These are phyloP conservation scores for Neoaliturus tenellus DNA, from an alignment of 2,888 invertebrate species.

Conservation along the genomic window DNA sequence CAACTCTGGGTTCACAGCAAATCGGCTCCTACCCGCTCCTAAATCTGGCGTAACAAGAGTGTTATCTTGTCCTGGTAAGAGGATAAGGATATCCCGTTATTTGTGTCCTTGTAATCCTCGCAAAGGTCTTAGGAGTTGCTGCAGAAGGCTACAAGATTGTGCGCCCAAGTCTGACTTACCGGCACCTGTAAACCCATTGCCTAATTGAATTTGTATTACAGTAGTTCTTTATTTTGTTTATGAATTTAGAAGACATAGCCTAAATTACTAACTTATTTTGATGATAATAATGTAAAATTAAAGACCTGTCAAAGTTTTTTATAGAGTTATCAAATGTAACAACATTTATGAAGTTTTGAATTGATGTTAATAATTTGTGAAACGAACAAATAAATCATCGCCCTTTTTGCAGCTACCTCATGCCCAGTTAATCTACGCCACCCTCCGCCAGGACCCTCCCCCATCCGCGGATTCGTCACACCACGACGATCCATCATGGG, in stretches of 20 bases:
- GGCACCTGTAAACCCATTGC: constrained; percentile 4
- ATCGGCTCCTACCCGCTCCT: constrained; percentile 11
- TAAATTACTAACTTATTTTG: too few relatives aligned
- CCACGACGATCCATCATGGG: background rate
- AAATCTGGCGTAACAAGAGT: constrained; percentile 42
- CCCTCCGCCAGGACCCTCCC: background rate
- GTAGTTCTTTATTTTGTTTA: too few relatives aligned
- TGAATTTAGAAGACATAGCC: too few relatives aligned
- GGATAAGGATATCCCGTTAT: constrained; percentile 50
- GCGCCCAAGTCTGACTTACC: constrained; percentile 39
- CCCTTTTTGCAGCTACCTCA: background rate
- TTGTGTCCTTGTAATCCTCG: constrained; percentile 50
- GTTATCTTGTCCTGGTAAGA: constrained; percentile 47
- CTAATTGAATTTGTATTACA: constrained; percentile 42
- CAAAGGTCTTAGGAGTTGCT: constrained; percentile 23
- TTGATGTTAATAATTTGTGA: too few relatives aligned
- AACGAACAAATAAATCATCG: too few relatives aligned
- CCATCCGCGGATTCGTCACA: background rate
- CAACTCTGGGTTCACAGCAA: constrained; percentile 26
- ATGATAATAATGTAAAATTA: too few relatives aligned
- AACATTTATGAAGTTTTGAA: too few relatives aligned
- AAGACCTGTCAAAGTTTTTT: too few relatives aligned
- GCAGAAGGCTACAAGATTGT: constrained; percentile 42
- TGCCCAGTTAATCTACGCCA: background rate
- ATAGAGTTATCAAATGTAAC: too few relatives aligned